Conservation (phyloP, 2,113 vertebrate genomes). For the Bos indicus region DNA sequence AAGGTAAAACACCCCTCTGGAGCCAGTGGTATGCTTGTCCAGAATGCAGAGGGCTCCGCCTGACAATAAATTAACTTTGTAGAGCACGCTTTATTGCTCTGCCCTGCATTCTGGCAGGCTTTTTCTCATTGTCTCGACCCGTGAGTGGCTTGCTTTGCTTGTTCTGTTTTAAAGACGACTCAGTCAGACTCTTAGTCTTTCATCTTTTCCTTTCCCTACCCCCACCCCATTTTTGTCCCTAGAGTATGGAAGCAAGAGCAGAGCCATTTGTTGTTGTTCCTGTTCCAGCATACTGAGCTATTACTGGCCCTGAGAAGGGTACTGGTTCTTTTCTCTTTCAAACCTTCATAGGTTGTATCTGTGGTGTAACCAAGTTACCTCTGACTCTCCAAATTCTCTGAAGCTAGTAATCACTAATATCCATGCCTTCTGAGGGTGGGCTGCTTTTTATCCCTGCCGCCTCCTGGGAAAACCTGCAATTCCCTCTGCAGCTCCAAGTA, state of each 20-base stretch:
- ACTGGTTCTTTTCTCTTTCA: neutral
- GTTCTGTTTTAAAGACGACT: conserved; percentile 20
- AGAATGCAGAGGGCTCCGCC: neutral
- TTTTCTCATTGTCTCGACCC: neutral
- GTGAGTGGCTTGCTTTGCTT: conserved; percentile 17
- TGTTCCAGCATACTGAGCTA: neutral
- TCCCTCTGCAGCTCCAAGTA: neutral
- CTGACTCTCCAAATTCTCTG: neutral
- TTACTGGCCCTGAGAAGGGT: neutral
- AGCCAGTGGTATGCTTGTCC: neutral
- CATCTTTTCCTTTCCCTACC: neutral
- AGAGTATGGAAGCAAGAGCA: neutral
- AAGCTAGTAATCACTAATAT: neutral
- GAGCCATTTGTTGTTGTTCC: neutral
- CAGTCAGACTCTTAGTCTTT: neutral
- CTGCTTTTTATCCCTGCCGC: neutral
- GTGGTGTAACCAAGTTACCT: neutral
- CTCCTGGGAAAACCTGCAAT: neutral
- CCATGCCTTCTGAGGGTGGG: neutral
- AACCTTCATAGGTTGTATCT: neutral
- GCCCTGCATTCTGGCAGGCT: neutral
- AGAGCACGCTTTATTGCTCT: neutral
- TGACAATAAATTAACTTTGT: conserved; percentile 45
- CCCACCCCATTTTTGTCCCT: neutral
- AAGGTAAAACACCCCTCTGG: neutral